Conservation (phyloP, 1,140 invertebrate genomes). For the Cydia strobilella region DNA sequence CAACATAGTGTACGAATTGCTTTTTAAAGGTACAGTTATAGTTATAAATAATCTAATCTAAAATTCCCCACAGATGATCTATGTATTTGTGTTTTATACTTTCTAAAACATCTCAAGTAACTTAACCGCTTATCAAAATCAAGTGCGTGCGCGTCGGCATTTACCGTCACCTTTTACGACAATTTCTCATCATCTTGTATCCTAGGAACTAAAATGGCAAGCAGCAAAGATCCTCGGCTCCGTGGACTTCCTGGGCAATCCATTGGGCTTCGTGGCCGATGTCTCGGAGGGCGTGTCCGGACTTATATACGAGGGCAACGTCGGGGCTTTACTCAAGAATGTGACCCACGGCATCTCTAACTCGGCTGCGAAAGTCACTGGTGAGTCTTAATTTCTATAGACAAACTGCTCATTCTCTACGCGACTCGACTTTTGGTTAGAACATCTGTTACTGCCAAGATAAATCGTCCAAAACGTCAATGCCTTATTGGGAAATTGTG, state of each 20-base stretch:
- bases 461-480: too few relatives aligned
- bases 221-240: conserved; percentile 97
- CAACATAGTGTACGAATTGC: too few relatives aligned
- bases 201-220: conserved; percentile 95
- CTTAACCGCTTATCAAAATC: too few relatives aligned
- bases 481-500: too few relatives aligned
- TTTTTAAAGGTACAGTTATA: too few relatives aligned
- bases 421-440: neutral
- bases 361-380: conserved; percentile 95
- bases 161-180: neutral
- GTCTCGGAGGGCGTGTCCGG: conserved; percentile 97
- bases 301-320: conserved; percentile 93
- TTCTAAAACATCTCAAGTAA: too few relatives aligned
- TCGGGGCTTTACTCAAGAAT: conserved; percentile 95
- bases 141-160: too few relatives aligned
- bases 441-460: too few relatives aligned
- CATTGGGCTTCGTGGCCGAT: conserved; percentile 96
- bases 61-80: too few relatives aligned
- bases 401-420: neutral
- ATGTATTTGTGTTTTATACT: too few relatives aligned
- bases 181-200: conserved; percentile 34
- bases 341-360: conserved; percentile 98
- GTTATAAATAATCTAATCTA: too few relatives aligned
- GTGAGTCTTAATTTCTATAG: conserved; percentile 50
- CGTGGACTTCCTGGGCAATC: conserved; percentile 98